phyloP scores from a whole-genome alignment of 64 coral and sea anemone genomes.

The Montipora capricornis region DNA sequence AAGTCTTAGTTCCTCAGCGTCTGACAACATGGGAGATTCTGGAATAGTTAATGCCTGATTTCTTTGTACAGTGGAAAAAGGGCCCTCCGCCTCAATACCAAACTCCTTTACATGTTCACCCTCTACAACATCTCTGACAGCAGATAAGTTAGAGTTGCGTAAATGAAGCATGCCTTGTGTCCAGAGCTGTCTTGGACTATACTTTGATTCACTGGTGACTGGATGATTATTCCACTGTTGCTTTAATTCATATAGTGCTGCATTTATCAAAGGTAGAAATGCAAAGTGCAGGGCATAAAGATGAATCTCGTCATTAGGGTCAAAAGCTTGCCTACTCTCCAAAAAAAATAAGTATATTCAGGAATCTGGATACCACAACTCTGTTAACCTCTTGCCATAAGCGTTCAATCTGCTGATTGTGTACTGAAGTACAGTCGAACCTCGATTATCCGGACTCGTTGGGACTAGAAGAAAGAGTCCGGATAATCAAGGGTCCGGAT shows the following conservation, averaged over 20 bases:
- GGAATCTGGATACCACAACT: background rate
- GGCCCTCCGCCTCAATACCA: slow-evolving; percentile 40
- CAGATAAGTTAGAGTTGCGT: slow-evolving; percentile 11
- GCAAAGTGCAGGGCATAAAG: slow-evolving; percentile 49
- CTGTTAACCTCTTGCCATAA: slow-evolving; percentile 68
- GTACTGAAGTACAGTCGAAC: slow-evolving; percentile 23
- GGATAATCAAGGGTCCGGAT: too few species aligned
- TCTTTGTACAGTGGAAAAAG: slow-evolving; percentile 4
- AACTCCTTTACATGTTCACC: slow-evolving; percentile 11
- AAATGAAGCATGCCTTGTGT: slow-evolving; percentile 38
- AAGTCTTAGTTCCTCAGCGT: background rate
- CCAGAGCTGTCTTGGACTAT: slow-evolving; percentile 53
- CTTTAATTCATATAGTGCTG: background rate
- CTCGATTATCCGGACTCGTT: too few species aligned
- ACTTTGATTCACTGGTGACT: slow-evolving; percentile 49
- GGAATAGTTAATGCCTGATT: background rate
- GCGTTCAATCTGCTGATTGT: slow-evolving; percentile 64
- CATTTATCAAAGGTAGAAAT: slow-evolving; percentile 36
- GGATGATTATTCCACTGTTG: slow-evolving; percentile 55
- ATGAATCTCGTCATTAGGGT: slow-evolving; percentile 49
- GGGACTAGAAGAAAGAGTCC: too few species aligned
- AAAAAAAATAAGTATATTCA: slow-evolving; percentile 39
- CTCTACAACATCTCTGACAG: slow-evolving; percentile 39
- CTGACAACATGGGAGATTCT: slow-evolving; percentile 21
- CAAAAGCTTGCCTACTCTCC: slow-evolving; percentile 32